Evolutionary conservation across 2,113 vertebrate species (phyloP), one percentile per base, ranked within the genome.

Genomic region (Neogale vison): DNA sequence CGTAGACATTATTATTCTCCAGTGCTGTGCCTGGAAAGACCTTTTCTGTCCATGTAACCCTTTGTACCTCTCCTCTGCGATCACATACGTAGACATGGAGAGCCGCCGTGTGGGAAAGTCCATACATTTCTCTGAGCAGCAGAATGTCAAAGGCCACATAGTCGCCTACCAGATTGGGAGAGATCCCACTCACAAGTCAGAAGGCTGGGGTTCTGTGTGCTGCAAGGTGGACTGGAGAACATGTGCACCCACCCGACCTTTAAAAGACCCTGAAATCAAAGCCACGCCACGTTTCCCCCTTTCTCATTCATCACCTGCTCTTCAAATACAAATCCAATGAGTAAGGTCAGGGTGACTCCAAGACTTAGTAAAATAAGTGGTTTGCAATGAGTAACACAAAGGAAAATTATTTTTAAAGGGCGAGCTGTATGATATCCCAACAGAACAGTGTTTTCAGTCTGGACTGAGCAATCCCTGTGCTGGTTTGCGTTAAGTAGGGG

Each of bases 231-330:
- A 4, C 0, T 6, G 14, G 5, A n/a, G 23, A n/a, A 6, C 31
- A 34, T 0, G 0, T 2, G 1, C 2, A 4, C 8, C 18, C 4
- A 14, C 0, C 1, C 15, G 13, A 42, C 2, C 29, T 45, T 31
- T 9, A 8, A 20, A 29, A 17, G 42, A n/a, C n/a, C 18, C 24
- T 26, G n/a, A 20, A 13, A 6, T n/a, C 0, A 0, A 26, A n/a
- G 63, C 36, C 23, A 7, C 8, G 24, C 7, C 3, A 0, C 0
- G 2, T 3, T 13, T 29, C 57, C 21, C 8, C 7, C 39, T 55
- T 39, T 29, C 14, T 24, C 65, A 8, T 12, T 12, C 29, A 2
- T 31, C 24, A 45, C 17, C 55, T 50, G 1, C 1, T 26, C 63
- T 85, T 36, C 79, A 21, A 0, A 5, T 11, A 4, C 5, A 13